Evolutionary conservation across 2,888 invertebrate genomes (phyloP).

Genomic region (Odiellus spinosus): DNA sequence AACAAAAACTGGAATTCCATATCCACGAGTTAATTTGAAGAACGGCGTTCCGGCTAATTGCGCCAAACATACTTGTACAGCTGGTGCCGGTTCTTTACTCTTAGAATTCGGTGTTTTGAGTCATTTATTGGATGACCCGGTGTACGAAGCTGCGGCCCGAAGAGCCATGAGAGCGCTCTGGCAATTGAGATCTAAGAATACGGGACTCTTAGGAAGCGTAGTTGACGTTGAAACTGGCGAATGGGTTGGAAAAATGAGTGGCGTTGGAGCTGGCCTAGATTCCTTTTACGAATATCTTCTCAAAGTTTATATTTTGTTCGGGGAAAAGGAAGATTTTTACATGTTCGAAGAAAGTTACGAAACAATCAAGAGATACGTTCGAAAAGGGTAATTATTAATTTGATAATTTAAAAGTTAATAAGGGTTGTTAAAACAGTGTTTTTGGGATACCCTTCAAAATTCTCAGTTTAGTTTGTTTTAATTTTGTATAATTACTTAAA

Average conservation of each 20-base stretch:
- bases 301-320: conserved; percentile 44
- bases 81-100: conserved; percentile 44
- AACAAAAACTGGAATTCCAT: conserved; percentile 41
- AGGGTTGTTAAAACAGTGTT: no score
- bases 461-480: no score
- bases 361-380: conserved; percentile 39
- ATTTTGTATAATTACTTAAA: conserved; percentile 1
- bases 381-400: conserved; percentile 35
- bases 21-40: conserved; percentile 38
- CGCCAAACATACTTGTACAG: conserved; percentile 43
- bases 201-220: conserved; percentile 42
- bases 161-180: conserved; percentile 39
- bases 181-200: conserved; percentile 37
- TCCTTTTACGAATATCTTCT: conserved; percentile 46
- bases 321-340: conserved; percentile 37
- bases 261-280: conserved; percentile 44
- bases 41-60: conserved; percentile 36
- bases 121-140: conserved; percentile 39
- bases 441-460: no score
- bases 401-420: no score
- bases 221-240: conserved; percentile 45
- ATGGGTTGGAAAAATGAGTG: conserved; percentile 42
- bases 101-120: conserved; percentile 45
- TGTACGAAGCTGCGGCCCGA: conserved; percentile 41
- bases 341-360: conserved; percentile 43